Evolutionary conservation across 92 coral and sea anemone genomes (phyloP).

Genomic region (Siderastrea radians): DNA sequence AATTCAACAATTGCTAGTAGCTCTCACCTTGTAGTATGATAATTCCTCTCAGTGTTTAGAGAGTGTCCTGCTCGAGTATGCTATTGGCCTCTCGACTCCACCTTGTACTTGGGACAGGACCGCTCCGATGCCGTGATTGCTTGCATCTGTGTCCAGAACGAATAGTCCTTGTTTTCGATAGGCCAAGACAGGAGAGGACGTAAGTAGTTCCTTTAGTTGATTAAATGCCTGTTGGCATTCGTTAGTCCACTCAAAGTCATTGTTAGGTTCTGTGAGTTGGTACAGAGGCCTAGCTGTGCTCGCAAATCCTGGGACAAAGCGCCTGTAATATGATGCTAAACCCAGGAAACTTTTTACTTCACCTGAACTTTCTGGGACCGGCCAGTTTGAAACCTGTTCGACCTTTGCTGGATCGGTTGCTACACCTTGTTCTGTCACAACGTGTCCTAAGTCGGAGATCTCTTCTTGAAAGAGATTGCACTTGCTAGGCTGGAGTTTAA

Average conservation of each 20-base stretch:
- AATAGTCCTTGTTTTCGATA: conserved; percentile 33
- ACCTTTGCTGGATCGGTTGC: conserved; percentile 60
- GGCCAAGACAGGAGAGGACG: conserved; percentile 55
- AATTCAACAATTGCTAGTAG: conserved; percentile 47
- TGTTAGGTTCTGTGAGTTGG: conserved; percentile 51
- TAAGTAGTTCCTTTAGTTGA: conserved; percentile 42
- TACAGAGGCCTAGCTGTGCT: conserved; percentile 57
- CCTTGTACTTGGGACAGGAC: conserved; percentile 60
- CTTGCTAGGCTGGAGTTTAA: conserved; percentile 62
- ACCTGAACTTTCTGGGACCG: conserved; percentile 44
- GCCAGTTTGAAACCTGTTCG: conserved; percentile 52
- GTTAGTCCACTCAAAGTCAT: conserved; percentile 11
- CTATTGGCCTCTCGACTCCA: conserved; percentile 48
- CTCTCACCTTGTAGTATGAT: conserved; percentile 41
- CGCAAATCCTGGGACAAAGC: conserved; percentile 68
- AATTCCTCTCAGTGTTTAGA: conserved; percentile 52
- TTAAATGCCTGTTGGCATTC: conserved; percentile 56
- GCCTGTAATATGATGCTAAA: conserved; percentile 63
- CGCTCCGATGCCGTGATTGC: conserved; percentile 66
- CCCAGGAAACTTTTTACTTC: conserved; percentile 70
- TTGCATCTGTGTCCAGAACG: conserved; percentile 53
- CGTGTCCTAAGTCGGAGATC: conserved; percentile 52
- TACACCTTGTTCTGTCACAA: conserved; percentile 61
- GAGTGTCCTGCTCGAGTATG: conserved; percentile 49
- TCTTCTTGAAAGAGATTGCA: conserved; percentile 40